phyloP scores from a whole-genome alignment of 2,113 vertebrate genomes.

The Colinus virginianus region DNA sequence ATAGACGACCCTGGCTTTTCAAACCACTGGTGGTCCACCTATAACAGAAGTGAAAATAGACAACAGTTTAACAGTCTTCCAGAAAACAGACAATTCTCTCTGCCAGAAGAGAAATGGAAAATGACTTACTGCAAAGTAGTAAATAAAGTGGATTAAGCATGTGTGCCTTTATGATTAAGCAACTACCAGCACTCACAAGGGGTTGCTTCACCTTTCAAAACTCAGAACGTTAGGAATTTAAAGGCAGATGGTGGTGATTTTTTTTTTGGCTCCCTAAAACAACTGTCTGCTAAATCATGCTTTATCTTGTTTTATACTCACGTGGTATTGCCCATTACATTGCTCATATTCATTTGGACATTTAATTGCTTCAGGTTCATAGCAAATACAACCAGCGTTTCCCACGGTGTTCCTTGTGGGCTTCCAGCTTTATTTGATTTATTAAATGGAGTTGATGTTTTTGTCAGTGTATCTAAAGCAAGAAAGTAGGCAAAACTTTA shows the following conservation, averaged over 20 bases:
- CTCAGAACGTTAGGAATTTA: not conserved
- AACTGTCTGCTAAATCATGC: not conserved
- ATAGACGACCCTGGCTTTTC: constrained; percentile 97
- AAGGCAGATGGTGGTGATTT: not conserved
- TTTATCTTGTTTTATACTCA: constrained; percentile 69
- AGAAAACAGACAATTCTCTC: not conserved
- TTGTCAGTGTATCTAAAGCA: constrained; percentile 88
- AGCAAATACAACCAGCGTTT: constrained; percentile 97
- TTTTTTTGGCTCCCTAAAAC: not conserved
- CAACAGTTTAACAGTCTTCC: not conserved
- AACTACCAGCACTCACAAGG: not conserved
- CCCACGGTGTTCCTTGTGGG: constrained; percentile 94
- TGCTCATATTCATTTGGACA: constrained; percentile 99
- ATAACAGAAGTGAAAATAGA: not conserved
- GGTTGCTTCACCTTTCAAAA: not conserved
- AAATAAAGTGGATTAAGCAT: not conserved
- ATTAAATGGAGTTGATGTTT: constrained; percentile 91
- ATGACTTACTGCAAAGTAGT: not conserved
- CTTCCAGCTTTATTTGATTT: constrained; percentile 90
- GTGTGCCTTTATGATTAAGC: not conserved
- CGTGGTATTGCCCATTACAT: constrained; percentile 99
- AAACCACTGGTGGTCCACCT: constrained; percentile 99
- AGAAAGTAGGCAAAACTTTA: not conserved
- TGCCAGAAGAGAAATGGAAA: not conserved
- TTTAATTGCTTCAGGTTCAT: constrained; percentile 97